A percentile compares a stretch with the other conserved stretches of the same genome.
Conservation (phyloP, 1,140 invertebrate genomes). For the Tetraneura akinire region DNA sequence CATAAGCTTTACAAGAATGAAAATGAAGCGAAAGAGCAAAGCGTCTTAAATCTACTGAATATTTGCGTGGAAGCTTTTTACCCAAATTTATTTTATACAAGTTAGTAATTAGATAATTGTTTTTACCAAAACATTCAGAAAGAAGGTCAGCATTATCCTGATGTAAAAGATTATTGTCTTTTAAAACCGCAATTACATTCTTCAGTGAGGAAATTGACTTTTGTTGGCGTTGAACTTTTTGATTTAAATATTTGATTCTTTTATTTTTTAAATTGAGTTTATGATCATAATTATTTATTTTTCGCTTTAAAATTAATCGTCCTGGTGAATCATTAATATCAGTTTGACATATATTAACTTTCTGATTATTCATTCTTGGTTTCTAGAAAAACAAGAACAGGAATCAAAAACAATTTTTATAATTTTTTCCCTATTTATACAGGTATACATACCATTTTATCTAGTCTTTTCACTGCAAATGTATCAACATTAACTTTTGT, state of each 20-base stretch:
- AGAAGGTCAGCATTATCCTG: conserved; percentile 10
- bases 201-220: neutral
- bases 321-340: conserved; percentile 9
- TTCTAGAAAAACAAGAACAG: conserved; percentile 3
- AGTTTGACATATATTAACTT: neutral
- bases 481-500: neutral
- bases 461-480: neutral
- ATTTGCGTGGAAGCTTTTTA: neutral
- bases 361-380: neutral
- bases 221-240: neutral
- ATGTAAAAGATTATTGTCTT: conserved; percentile 20
- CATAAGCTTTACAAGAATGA: conserved; percentile 15
- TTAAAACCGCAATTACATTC: neutral
- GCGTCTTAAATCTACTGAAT: neutral
- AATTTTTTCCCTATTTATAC: neutral
- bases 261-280: neutral
- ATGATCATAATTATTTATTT: neutral
- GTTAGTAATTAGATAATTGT: neutral
- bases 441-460: neutral
- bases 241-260: conserved; percentile 8
- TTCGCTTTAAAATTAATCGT: neutral
- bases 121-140: neutral
- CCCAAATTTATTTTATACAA: neutral
- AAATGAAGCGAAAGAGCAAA: conserved; percentile 29
- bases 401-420: neutral